Evolutionary conservation across 2,797 vertebrate species (phyloP), one percentile per base, ranked within the genome.

Genomic region (Amblyraja radiata): DNA sequence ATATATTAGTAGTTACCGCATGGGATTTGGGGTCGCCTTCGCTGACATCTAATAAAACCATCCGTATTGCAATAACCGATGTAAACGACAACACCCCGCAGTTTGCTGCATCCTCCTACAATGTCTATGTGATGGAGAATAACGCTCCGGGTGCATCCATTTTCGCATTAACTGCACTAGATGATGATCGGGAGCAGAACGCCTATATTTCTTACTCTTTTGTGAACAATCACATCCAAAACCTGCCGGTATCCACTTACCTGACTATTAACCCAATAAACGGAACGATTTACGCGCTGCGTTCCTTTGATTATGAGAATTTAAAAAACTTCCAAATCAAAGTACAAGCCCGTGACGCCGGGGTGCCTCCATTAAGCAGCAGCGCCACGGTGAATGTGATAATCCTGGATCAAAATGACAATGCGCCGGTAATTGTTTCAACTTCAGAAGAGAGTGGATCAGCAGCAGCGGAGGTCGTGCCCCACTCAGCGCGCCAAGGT

Each of bases 371-470:
- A 0, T 94, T 97, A 63, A 95, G 94, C 68, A 96, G 95, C 0
- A 95, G 96, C 14, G 95, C 95, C 6, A 95, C 93, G 0, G 28
- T 97, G 0, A 95, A 18, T 76, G 94, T 97, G 0, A 10, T 93
- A 0, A 94, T 97, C 13, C 83, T 96, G 58, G 96, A 97, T 18
- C 95, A 95, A 90, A 97, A 97, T 0, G 96, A 97, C 94, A 96
- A 96, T 1, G 74, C 94, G 0, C 96, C 96, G 0, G 93, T 96
- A 46, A 95, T 95, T 93, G 94, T 95, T 11, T 94, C 94, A 1
- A 96, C 95, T 36, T 65, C 93, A 93, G 88, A 94, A 16, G 32
- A 93, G 39, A 76, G 0, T 0, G 32, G 91, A 86, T 94, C 39
- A 18, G 10, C 91, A 0, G 94, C 93, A 32, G 95, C 95, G 8